These are phyloP conservation scores for Lycocorax pyrrhopterus DNA, from an alignment of 2,113 vertebrate species.

Conservation along the genomic window DNA sequence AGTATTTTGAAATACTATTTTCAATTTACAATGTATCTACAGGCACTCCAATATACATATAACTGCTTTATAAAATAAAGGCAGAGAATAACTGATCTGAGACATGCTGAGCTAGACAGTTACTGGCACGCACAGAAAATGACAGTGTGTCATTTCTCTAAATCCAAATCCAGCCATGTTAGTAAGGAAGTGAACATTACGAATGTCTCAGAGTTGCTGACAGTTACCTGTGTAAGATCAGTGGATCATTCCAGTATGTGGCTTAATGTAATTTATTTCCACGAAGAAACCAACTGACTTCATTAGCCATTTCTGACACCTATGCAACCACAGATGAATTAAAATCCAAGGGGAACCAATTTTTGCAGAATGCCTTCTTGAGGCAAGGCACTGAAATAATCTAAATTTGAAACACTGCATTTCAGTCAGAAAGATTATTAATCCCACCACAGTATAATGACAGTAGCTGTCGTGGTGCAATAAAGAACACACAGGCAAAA, in stretches of 20 bases:
- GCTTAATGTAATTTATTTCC: neutral
- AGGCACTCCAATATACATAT: neutral
- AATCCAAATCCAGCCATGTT: neutral
- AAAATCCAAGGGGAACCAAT: neutral
- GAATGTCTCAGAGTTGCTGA: neutral
- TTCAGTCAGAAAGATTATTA: neutral
- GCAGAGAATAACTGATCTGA: neutral
- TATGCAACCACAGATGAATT: neutral
- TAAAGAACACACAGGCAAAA: neutral
- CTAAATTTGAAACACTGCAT: rapidly evolving
- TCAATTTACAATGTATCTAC: neutral
- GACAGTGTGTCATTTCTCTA: neutral
- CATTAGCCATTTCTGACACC: neutral
- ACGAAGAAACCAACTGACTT: neutral
- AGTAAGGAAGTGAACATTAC: neutral
- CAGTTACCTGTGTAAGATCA: neutral
- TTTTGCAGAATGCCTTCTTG: neutral
- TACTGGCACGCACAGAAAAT: neutral
- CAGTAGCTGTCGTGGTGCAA: neutral
- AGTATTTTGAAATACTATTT: neutral
- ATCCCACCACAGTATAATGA: neutral
- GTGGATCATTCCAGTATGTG: neutral
- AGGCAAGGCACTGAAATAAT: neutral
- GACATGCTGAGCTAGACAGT: neutral
- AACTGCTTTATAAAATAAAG: neutral